Evolutionary conservation across 2,888 invertebrate species (phyloP).

Genomic region (Hermodice carunculata): DNA sequence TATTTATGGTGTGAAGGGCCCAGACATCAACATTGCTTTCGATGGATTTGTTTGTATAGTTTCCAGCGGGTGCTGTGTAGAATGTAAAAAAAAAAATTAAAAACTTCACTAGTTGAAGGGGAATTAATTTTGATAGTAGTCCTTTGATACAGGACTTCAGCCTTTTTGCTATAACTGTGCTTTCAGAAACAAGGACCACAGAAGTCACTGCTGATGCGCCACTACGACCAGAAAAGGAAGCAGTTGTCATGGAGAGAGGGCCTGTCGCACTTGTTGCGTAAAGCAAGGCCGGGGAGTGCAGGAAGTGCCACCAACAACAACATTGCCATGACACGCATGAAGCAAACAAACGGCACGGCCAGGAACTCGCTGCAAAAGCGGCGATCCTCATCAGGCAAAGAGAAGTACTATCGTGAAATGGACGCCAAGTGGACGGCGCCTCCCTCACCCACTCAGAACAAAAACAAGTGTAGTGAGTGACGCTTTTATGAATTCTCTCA

Average conservation of each 20-base stretch:
- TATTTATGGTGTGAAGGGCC: too few species aligned
- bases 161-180: too few species aligned
- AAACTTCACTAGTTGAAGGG: too few species aligned
- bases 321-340: constrained; percentile 17
- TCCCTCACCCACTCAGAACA: constrained; percentile 19
- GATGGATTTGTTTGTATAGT: too few species aligned
- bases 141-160: too few species aligned
- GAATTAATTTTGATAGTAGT: too few species aligned
- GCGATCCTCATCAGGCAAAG: neutral
- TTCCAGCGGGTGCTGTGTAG: too few species aligned
- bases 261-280: constrained; percentile 26
- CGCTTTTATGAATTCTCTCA: too few species aligned
- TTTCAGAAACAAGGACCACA: constrained; percentile 21
- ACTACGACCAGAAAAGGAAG: constrained; percentile 19
- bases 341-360: constrained; percentile 19
- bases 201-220: constrained; percentile 13
- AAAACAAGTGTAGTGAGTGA: constrained; percentile 23
- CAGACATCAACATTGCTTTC: too few species aligned
- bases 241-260: constrained; percentile 30
- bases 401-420: constrained; percentile 20
- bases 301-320: constrained; percentile 28
- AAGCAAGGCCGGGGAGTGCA: constrained; percentile 16
- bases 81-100: too few species aligned
- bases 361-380: constrained; percentile 9
- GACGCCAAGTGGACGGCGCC: constrained; percentile 30